Percentiles rank a stretch among this genome's conserved stretches.
phyloP scores from a whole-genome alignment of 2,113 vertebrate species.

The Pogona vitticeps region DNA sequence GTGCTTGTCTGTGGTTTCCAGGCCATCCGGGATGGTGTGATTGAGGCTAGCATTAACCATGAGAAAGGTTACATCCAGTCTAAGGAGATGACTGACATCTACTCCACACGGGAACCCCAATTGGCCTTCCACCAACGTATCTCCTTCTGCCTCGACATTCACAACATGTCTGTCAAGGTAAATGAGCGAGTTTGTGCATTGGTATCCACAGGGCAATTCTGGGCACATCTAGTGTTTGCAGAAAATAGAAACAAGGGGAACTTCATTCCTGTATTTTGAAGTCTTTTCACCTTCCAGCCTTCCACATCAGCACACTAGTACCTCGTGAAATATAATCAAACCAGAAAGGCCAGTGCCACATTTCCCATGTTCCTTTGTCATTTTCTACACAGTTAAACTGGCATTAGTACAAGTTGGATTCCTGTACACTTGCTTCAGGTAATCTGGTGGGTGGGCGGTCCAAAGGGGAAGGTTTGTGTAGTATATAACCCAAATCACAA shows the following conservation, averaged over 20 bases:
- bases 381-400: neutral
- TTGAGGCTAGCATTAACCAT: conserved; percentile 97
- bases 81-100: conserved; percentile 97
- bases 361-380: neutral
- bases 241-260: neutral
- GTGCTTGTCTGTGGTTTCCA: conserved; percentile 42
- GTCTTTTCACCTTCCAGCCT: neutral
- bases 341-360: too few relatives aligned
- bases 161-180: conserved; percentile 99
- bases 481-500: neutral
- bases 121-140: conserved; percentile 98
- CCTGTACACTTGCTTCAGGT: neutral
- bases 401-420: neutral
- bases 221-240: too few relatives aligned
- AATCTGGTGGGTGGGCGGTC: neutral
- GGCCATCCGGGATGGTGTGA: conserved; percentile 96
- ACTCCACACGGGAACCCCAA: conserved; percentile 95
- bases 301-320: neutral
- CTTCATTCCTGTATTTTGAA: neutral
- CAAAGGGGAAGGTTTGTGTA: neutral
- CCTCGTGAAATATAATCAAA: neutral
- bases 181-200: neutral
- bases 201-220: neutral
- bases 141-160: conserved; percentile 97
- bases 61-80: conserved; percentile 98